Evolutionary conservation across 2,113 vertebrate genomes (phyloP).

Genomic region (Leptobrachium leishanense): DNA sequence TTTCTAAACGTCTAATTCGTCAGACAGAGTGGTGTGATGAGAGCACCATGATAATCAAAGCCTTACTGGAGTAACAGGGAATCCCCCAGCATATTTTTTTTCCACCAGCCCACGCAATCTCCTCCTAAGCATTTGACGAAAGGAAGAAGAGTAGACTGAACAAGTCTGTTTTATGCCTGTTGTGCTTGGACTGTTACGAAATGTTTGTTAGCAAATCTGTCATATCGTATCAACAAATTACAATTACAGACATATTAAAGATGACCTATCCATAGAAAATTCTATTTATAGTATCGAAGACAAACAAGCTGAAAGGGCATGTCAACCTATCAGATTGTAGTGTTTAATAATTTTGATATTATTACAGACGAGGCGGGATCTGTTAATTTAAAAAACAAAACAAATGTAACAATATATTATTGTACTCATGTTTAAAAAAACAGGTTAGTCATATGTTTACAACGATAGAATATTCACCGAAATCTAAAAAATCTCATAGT

Average conservation of each 20-base stretch:
- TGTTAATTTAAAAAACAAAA: too few relatives aligned
- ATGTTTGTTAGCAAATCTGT: neutral
- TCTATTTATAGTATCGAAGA: neutral
- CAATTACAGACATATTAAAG: neutral
- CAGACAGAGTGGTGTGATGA: constrained; percentile 15
- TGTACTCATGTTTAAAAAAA: too few relatives aligned
- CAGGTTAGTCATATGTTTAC: too few relatives aligned
- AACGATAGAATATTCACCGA: too few relatives aligned
- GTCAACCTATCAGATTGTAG: too few relatives aligned
- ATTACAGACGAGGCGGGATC: too few relatives aligned
- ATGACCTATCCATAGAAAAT: neutral
- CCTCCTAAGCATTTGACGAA: neutral
- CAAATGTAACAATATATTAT: too few relatives aligned
- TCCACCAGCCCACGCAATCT: constrained; percentile 18
- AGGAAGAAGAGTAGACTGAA: neutral
- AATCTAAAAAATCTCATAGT: too few relatives aligned
- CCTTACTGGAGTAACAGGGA: neutral
- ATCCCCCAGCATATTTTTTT: constrained; percentile 22
- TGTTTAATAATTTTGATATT: too few relatives aligned
- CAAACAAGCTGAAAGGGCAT: too few relatives aligned
- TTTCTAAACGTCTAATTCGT: neutral
- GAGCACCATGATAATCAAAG: constrained; percentile 1
- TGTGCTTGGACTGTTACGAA: neutral
- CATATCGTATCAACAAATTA: neutral
- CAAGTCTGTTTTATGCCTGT: neutral